Conservation (phyloP, 2,888 invertebrate species). For the Stenchaetothrips biformis region DNA sequence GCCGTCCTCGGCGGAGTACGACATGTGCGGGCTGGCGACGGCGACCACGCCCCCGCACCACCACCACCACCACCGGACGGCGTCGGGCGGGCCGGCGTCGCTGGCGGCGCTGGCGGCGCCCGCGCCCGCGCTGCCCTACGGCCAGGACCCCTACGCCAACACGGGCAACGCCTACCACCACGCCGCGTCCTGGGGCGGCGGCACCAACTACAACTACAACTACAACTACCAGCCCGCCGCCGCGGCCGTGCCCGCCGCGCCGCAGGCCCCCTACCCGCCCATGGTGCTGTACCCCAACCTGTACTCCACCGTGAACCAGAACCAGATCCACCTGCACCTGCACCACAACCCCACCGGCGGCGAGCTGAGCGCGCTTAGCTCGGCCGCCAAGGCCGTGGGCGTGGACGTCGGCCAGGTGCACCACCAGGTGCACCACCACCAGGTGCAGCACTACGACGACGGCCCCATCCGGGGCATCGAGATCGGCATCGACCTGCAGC, state of each 20-base stretch:
- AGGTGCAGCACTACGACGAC: slow-evolving; percentile 37
- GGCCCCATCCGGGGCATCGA: slow-evolving; percentile 39
- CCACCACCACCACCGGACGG: slow-evolving; percentile 34
- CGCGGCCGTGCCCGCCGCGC: slow-evolving; percentile 26
- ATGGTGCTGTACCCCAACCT: slow-evolving; percentile 74
- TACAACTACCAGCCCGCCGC: slow-evolving; percentile 55
- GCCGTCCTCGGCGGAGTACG: slow-evolving; percentile 27
- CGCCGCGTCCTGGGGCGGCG: slow-evolving; percentile 40
- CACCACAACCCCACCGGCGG: slow-evolving; percentile 47
- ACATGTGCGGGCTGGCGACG: slow-evolving; percentile 22
- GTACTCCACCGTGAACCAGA: slow-evolving; percentile 80
- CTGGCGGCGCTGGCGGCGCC: slow-evolving; percentile 33
- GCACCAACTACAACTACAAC: slow-evolving; percentile 63
- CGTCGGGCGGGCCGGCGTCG: slow-evolving; percentile 27
- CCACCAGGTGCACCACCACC: slow-evolving; percentile 32
- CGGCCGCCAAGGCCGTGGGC: slow-evolving; percentile 31
- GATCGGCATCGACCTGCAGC: slow-evolving; percentile 39
- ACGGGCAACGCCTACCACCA: slow-evolving; percentile 49
- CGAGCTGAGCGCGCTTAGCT: slow-evolving; percentile 28
- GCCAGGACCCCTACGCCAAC: slow-evolving; percentile 30
- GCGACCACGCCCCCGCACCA: slow-evolving; percentile 32
- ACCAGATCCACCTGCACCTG: slow-evolving; percentile 76
- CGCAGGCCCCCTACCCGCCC: slow-evolving; percentile 55
- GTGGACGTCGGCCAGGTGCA: not conserved
- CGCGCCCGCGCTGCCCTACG: slow-evolving; percentile 29